Evolutionary conservation across 2,888 invertebrate species (phyloP).

Genomic region (Leptopilina myrica): DNA sequence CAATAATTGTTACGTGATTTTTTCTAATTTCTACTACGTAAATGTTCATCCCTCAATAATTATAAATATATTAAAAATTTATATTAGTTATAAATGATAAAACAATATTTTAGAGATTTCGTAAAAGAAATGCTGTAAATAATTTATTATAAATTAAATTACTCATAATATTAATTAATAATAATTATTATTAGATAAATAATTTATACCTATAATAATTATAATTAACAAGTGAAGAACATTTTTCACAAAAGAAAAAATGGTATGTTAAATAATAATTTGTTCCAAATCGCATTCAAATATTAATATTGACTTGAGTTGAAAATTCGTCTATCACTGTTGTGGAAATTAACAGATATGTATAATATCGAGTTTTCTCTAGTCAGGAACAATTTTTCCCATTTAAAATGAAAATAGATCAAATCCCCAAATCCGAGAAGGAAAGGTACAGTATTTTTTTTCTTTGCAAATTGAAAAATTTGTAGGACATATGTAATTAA

Average conservation of each 20-base stretch:
- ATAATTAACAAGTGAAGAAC: not conserved
- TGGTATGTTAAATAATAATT: not conserved
- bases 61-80: too few relatives aligned
- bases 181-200: too few relatives aligned
- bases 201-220: too few relatives aligned
- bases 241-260: not conserved
- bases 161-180: too few relatives aligned
- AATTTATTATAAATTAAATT: too few relatives aligned
- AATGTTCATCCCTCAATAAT: too few relatives aligned
- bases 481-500: not conserved
- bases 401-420: not conserved
- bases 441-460: not conserved
- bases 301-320: too few relatives aligned
- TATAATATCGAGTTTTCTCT: conserved; percentile 42
- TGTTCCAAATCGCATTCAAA: not conserved
- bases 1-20: not conserved
- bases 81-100: too few relatives aligned
- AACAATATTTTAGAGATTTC: too few relatives aligned
- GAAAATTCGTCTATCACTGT: conserved; percentile 1
- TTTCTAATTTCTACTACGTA: too few relatives aligned
- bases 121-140: too few relatives aligned
- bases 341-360: conserved; percentile 65
- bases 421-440: not conserved
- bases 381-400: not conserved
- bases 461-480: not conserved